Base-by-base conservation (phyloP, 2,797 vertebrate species). In the Phylloscopus collybita region DNA sequence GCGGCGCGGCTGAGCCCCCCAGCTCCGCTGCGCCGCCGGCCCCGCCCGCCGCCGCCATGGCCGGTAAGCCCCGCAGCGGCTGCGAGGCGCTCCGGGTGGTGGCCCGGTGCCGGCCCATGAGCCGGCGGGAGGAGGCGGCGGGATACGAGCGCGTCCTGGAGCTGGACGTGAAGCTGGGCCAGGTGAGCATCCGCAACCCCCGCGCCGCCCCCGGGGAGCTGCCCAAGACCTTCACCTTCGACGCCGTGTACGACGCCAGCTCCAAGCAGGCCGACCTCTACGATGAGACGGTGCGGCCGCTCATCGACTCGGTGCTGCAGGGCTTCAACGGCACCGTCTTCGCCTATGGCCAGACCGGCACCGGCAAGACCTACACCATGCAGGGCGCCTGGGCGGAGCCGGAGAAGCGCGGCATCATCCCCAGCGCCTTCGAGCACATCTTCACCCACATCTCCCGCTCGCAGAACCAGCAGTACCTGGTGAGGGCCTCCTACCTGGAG, bases 331-430 rank as follows among this genome's bases (percentile, higher is more conserved):
- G 99, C 91, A 99, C 99, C 9, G 97, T 99, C 53, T 98, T 99
- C 53, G 99, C 99, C 56, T 99, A 99, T 6, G 99, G 99, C 2
- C 99, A 99, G 95, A 99, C 99, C 0, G 99, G 99, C 70, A 99
- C 99, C 9, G 99, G 99, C 75, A 99, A 99, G 97, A 99, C 99
- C 12, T 98, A 99, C 97, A 99, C 99, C 93, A 99, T 99, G 99
- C 98, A 99, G 88, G 99, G 99, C 11, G 96, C 97, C n/a, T 98
- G 99, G 95, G 98, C 97, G 65, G 99, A 99, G 95, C 97, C 98
- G 0, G 99, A 99, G 92, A 98, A 96, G 82, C 97, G 98, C 22
- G 99, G 99, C 42, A 97, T 99, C 57, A 99, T 99, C 88, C 99
- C 99, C n/a, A 99, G 98, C 71, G 98, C 99, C 56, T 99, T 99